Evolutionary conservation across 2,797 vertebrate species (phyloP).

Genomic region (Zenarchopterus dispar): DNA sequence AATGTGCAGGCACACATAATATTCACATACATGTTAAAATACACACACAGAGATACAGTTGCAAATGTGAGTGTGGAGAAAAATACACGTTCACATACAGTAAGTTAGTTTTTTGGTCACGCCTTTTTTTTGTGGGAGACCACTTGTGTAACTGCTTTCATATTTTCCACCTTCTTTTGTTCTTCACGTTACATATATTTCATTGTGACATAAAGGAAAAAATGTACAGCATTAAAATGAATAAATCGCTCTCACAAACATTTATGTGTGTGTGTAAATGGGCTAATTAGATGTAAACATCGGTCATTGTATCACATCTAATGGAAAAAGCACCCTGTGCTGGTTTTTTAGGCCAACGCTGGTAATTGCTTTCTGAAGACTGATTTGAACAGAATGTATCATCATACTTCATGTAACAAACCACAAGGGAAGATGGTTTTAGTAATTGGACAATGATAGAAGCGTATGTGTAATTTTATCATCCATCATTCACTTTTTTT

Average conservation of each 20-base stretch:
- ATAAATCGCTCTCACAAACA: constrained; percentile 23
- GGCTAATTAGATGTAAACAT: constrained; percentile 48
- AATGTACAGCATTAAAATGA: constrained; percentile 24
- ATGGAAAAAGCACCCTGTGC: constrained; percentile 48
- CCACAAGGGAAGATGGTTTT: constrained; percentile 24
- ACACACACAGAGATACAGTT: constrained; percentile 7
- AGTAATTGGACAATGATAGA: constrained; percentile 45
- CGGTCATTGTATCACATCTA: constrained; percentile 31
- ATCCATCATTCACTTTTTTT: constrained; percentile 13
- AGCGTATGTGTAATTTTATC: constrained; percentile 24
- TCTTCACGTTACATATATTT: constrained; percentile 19
- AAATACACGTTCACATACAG: neutral
- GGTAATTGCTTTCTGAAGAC: constrained; percentile 55
- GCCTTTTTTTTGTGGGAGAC: no score
- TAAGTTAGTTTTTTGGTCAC: neutral
- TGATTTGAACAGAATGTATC: constrained; percentile 42
- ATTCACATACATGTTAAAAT: constrained; percentile 10
- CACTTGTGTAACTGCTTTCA: constrained; percentile 1
- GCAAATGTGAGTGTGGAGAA: neutral
- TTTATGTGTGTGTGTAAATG: constrained; percentile 35
- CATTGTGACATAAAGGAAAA: neutral
- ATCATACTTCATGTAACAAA: constrained; percentile 42
- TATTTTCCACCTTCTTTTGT: neutral
- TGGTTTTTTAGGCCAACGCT: constrained; percentile 50
- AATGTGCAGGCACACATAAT: constrained; percentile 23